These are phyloP conservation scores for Tragelaphus eurycerus DNA, from an alignment of 2,797 vertebrate species.

Conservation along the genomic window DNA sequence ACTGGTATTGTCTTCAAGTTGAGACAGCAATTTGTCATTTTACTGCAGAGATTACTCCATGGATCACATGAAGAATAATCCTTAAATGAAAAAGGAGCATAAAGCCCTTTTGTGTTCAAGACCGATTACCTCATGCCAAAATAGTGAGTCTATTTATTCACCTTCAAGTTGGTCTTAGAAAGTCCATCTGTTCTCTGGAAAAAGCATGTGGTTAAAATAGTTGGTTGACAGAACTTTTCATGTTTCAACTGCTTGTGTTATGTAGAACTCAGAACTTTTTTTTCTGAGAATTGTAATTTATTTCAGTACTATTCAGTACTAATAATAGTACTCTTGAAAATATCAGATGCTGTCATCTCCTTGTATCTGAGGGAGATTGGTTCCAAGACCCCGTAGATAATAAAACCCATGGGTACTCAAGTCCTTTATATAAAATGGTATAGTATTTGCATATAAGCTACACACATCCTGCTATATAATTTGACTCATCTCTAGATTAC, in stretches of 20 bases:
- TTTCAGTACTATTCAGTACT: background rate
- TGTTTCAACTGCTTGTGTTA: background rate
- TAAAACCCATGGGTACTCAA: background rate
- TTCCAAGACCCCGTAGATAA: background rate
- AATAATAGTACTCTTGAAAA: background rate
- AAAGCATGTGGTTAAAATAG: background rate
- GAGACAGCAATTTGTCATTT: constrained; percentile 27
- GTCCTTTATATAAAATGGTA: background rate
- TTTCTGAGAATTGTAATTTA: background rate
- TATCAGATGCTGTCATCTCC: background rate
- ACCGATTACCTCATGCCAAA: background rate
- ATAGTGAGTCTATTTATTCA: background rate
- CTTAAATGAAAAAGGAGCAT: constrained; percentile 1
- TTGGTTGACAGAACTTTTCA: background rate
- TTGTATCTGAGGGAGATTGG: background rate
- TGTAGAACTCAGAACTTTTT: background rate
- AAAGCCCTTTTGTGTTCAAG: background rate
- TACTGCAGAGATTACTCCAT: background rate
- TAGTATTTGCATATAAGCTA: background rate
- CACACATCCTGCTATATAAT: background rate
- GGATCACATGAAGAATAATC: background rate
- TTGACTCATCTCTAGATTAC: background rate
- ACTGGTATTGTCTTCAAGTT: background rate
- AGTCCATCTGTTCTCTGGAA: background rate
- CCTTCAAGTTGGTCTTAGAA: background rate